phyloP scores from a whole-genome alignment of 1,140 invertebrate species.

The Aphelenchoides avenae region DNA sequence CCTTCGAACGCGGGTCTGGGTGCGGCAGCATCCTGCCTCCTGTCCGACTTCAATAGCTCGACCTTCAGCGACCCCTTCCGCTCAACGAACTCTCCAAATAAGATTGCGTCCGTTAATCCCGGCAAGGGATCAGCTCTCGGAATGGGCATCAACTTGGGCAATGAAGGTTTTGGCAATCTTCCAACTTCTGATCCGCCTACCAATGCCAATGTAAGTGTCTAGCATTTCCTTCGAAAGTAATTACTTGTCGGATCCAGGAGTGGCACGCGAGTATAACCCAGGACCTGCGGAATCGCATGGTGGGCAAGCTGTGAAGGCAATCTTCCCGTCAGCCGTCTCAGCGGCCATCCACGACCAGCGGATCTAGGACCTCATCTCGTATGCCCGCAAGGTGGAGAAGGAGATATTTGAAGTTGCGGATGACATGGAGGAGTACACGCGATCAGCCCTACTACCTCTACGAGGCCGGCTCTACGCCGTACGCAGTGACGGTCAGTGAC shows the following conservation, averaged over 20 bases:
- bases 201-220: slow-evolving; percentile 24
- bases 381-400: slow-evolving; percentile 96
- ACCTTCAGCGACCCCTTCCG: slow-evolving; percentile 47
- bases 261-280: slow-evolving; percentile 95
- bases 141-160: no score
- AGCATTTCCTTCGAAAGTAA: not conserved
- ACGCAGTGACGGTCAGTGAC: slow-evolving; percentile 66
- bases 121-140: no score
- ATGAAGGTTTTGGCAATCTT: slow-evolving; percentile 32
- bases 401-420: slow-evolving; percentile 99
- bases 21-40: slow-evolving; percentile 21
- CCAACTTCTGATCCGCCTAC: slow-evolving; percentile 48
- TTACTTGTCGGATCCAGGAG: slow-evolving; percentile 70
- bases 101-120: no score
- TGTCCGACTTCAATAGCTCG: slow-evolving; percentile 23
- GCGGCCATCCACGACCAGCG: slow-evolving; percentile 84
- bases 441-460: slow-evolving; percentile 98
- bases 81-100: slow-evolving; percentile 52
- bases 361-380: slow-evolving; percentile 94
- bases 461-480: slow-evolving; percentile 73
- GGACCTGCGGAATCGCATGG: slow-evolving; percentile 94
- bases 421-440: slow-evolving; percentile 86
- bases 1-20: no score
- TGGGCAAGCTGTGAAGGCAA: slow-evolving; percentile 97
- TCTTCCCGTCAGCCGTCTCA: slow-evolving; percentile 92